Evolutionary conservation across 2,888 invertebrate species (phyloP).

Genomic region (Congeria kusceri): DNA sequence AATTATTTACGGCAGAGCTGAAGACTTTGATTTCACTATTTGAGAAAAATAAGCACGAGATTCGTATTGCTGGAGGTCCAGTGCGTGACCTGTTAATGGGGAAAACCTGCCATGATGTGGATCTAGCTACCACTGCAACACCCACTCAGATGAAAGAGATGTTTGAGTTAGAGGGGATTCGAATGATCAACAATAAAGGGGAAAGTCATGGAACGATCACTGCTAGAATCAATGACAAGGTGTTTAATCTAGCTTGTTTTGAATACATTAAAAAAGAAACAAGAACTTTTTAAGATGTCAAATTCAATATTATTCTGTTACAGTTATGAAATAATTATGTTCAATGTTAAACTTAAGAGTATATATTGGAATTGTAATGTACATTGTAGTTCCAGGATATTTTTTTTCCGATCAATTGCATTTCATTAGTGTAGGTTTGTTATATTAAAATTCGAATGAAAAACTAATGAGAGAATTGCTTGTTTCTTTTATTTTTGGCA

Average conservation of each 20-base stretch:
- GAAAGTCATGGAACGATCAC: slow-evolving; percentile 92
- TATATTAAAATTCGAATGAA: no score
- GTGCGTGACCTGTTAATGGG: slow-evolving; percentile 89
- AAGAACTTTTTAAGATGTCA: no score
- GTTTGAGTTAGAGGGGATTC: slow-evolving; percentile 92
- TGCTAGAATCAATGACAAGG: slow-evolving; percentile 96
- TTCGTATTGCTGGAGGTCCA: slow-evolving; percentile 98
- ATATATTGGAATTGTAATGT: no score
- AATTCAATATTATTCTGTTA: no score
- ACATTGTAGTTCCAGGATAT: no score
- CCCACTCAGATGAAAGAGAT: slow-evolving; percentile 98
- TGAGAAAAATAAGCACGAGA: slow-evolving; percentile 89
- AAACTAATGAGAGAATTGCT: no score
- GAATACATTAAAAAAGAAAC: not conserved
- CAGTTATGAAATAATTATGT: no score
- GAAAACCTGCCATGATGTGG: slow-evolving; percentile 90
- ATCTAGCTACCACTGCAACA: slow-evolving; percentile 99
- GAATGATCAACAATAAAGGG: slow-evolving; percentile 94
- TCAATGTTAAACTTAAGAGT: no score
- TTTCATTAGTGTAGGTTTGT: no score
- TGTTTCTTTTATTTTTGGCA: no score
- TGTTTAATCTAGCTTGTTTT: not conserved
- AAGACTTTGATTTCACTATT: slow-evolving; percentile 91
- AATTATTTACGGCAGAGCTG: slow-evolving; percentile 92
- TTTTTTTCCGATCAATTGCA: no score